Base-by-base conservation (phyloP, 1,140 invertebrate species). In the Lasaia peninsularis region DNA sequence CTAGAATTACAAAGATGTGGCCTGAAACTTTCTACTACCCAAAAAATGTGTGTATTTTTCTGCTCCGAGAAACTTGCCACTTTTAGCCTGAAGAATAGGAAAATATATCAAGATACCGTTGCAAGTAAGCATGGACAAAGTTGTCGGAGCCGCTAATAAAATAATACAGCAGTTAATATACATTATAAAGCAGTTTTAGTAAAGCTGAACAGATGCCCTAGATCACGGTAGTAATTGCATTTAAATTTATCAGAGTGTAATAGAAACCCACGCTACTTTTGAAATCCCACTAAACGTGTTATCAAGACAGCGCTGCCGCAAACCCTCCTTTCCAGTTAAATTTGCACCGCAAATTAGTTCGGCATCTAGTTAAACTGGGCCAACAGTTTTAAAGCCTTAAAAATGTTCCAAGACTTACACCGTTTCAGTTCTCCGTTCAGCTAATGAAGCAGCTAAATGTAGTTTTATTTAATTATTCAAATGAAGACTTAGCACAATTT, bases 281-380 rank as follows among this genome's bases (percentile, higher is more conserved):
- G 51, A 44, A 44, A 55, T 28, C 53, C 40, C 53, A 24, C 37
- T 32, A 48, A 56, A 56, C 53, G 24, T 31, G 53, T 56, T 56
- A 48, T 48, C 16, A 28, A 55, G 51, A 52, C 32, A 52, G 40
- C 37, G n/a, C 14, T n/a, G 21, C 53, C 53, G 12, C 53, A 44
- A 44, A 16, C 53, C 53, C 18, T 52, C 50, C 50, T 55, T 55
- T 55, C 53, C 31, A 56, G 53, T 56, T 48, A 56, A 56, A 31
- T 16, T 31, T 18, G 52, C 18, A 48, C 20, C 21, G 53, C 37
- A 56, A 56, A 56, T 55, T 55, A 40, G 53, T 37, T 44, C 14
- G 16, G 28, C 53, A 5, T 12, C 20, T 16, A 21, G n/a, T 44
- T 31, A 5, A 48, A 56, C 37, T 53, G 21, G 20, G 34, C n/a